These are phyloP conservation scores for Samia ricini DNA, from an alignment of 1,140 invertebrate species.

Conservation along the genomic window DNA sequence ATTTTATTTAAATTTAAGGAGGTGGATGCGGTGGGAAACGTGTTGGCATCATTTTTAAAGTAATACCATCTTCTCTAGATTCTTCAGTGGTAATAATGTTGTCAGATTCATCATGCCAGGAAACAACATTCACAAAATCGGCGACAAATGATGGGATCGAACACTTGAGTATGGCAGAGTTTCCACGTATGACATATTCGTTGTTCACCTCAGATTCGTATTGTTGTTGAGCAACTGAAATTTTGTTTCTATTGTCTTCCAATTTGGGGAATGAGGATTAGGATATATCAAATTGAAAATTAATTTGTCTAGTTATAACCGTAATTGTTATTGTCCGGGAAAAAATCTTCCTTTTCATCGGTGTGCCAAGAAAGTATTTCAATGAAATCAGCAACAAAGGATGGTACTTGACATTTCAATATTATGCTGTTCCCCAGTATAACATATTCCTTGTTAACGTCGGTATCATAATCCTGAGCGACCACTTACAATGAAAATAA, in stretches of 20 bases:
- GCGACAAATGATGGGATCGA: slow-evolving; percentile 94
- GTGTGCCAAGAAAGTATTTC: slow-evolving; percentile 92
- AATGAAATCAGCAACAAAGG: slow-evolving; percentile 95
- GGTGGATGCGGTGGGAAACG: slow-evolving; percentile 23
- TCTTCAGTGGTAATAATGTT: slow-evolving; percentile 77
- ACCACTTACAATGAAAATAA: slow-evolving; percentile 81
- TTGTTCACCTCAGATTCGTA: slow-evolving; percentile 94
- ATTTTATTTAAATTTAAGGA: slow-evolving; percentile 14
- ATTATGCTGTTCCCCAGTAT: slow-evolving; percentile 96
- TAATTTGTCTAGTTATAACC: slow-evolving; percentile 75
- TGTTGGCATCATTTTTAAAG: slow-evolving; percentile 1
- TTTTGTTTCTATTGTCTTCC: slow-evolving; percentile 23
- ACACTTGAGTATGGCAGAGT: slow-evolving; percentile 94
- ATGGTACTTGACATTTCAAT: slow-evolving; percentile 94
- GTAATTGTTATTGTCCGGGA: slow-evolving; percentile 79
- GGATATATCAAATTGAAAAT: slow-evolving; percentile 12
- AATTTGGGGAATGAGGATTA: background rate
- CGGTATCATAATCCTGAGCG: slow-evolving; percentile 91
- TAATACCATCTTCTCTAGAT: slow-evolving; percentile 81
- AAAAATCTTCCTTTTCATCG: slow-evolving; percentile 84
- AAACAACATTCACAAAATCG: slow-evolving; percentile 92
- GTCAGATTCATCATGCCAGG: slow-evolving; percentile 90
- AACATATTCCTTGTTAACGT: slow-evolving; percentile 95
- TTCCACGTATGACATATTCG: slow-evolving; percentile 94
- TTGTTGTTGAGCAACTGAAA: slow-evolving; percentile 89